Percentiles rank a stretch among this genome's conserved stretches.
phyloP scores from a whole-genome alignment of 2,797 vertebrate species.

The Orientallactaga sibirica region DNA sequence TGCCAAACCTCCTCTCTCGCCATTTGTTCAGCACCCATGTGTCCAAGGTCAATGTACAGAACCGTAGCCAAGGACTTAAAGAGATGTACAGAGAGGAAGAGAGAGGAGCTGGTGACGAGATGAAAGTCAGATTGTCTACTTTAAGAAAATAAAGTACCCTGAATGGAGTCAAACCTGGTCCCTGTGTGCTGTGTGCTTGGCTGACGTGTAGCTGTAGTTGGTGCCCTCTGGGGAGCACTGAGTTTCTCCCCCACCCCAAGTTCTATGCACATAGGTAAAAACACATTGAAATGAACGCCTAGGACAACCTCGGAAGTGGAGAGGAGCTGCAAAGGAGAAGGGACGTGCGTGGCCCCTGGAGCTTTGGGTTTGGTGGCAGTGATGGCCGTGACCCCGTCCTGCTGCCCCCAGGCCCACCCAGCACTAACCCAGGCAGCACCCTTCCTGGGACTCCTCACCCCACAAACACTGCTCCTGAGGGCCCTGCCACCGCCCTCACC shows the following conservation, averaged over 20 bases:
- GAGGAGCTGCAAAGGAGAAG: background rate
- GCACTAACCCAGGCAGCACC: background rate
- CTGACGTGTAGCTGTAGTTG: background rate
- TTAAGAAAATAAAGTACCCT: conserved; percentile 91
- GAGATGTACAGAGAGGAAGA: conserved; percentile 85
- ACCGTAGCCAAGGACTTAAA: conserved; percentile 94
- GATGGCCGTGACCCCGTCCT: no score
- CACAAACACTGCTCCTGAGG: background rate
- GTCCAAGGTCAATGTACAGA: conserved; percentile 86
- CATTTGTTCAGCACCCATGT: conserved; percentile 79
- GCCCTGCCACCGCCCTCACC: background rate
- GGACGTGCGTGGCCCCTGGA: no score
- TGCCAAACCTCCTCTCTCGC: conserved; percentile 70
- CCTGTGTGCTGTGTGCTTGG: conserved; percentile 74
- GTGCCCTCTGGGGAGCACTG: fast-evolving
- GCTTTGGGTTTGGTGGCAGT: background rate
- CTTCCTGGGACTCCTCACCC: background rate
- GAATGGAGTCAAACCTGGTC: conserved; percentile 79
- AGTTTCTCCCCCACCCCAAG: fast-evolving
- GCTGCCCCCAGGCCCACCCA: background rate
- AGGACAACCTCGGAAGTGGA: background rate
- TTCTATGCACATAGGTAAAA: background rate
- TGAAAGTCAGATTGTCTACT: conserved; percentile 91
- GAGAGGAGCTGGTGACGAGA: conserved; percentile 55
- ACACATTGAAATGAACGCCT: background rate